These are phyloP conservation scores for Plutomurus gul DNA, from an alignment of 1,140 invertebrate species.

Conservation along the genomic window DNA sequence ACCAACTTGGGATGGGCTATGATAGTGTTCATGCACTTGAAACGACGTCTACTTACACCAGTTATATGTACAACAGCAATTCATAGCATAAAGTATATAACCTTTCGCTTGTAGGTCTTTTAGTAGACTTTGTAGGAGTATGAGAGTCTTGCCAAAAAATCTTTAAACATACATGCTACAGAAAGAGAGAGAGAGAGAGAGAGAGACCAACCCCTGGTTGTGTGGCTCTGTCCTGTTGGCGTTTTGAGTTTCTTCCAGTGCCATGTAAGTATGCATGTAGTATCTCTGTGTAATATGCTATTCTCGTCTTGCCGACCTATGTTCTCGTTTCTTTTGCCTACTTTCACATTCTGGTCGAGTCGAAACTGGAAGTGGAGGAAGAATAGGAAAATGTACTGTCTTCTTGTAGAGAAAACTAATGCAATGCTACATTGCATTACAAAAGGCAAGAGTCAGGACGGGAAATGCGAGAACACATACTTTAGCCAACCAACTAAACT, in stretches of 20 bases:
- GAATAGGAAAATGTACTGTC: neutral
- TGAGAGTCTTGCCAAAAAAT: conserved; percentile 15
- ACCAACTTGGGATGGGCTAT: neutral
- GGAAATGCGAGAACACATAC: no score
- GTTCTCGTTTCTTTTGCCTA: neutral
- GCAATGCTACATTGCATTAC: conserved; percentile 10
- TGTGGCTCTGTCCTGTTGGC: neutral
- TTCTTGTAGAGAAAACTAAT: conserved; percentile 7
- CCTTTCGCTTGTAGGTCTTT: neutral
- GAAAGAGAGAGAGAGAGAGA: neutral
- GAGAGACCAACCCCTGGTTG: conserved; percentile 5
- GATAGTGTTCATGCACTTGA: neutral
- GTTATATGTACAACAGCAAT: neutral
- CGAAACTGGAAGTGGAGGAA: neutral
- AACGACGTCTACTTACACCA: neutral
- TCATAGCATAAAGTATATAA: neutral
- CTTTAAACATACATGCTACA: neutral
- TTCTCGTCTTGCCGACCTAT: neutral
- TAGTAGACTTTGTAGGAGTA: neutral
- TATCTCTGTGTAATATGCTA: neutral
- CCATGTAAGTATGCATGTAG: neutral
- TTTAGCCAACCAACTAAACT: no score
- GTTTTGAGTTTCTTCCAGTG: neutral
- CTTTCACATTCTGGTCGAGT: conserved; percentile 8
- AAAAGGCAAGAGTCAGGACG: neutral